phyloP scores from a whole-genome alignment of 2,888 invertebrate species.

The Unio pictorum region DNA sequence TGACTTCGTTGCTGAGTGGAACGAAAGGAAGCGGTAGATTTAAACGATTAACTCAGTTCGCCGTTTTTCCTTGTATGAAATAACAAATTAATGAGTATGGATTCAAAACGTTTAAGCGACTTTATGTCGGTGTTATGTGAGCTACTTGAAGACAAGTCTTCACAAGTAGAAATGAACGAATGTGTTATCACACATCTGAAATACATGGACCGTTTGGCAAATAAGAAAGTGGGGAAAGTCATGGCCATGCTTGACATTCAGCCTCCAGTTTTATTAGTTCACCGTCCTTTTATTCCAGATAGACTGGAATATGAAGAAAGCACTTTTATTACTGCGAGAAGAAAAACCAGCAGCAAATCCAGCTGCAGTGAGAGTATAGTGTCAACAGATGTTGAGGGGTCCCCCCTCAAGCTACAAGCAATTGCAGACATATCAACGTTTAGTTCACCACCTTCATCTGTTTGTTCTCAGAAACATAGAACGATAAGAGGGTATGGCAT shows the following conservation, averaged over 20 bases:
- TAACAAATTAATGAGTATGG: not conserved
- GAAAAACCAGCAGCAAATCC: slow-evolving; percentile 14
- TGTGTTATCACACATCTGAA: too few species aligned
- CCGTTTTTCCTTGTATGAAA: too few species aligned
- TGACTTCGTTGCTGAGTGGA: too few species aligned
- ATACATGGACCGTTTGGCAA: too few species aligned
- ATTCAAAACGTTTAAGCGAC: not conserved
- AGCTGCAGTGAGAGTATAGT: slow-evolving; percentile 12
- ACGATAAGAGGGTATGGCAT: too few species aligned
- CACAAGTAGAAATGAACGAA: not conserved
- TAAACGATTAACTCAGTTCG: too few species aligned
- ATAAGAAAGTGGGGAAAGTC: too few species aligned
- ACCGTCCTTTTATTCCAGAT: too few species aligned
- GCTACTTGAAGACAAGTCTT: not conserved
- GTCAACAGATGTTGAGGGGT: slow-evolving; percentile 34
- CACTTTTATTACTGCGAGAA: slow-evolving; percentile 14
- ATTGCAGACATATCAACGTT: slow-evolving; percentile 48
- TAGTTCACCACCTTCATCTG: slow-evolving; percentile 8
- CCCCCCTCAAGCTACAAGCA: slow-evolving; percentile 44
- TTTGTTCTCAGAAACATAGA: slow-evolving; percentile 1
- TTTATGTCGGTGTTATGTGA: slow-evolving; percentile 2
- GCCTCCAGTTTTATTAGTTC: too few species aligned
- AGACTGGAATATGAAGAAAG: too few species aligned
- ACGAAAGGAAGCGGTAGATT: too few species aligned
- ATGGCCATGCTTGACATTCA: too few species aligned